phyloP scores from a whole-genome alignment of 2,113 vertebrate genomes.

The Glareola pratincola region DNA sequence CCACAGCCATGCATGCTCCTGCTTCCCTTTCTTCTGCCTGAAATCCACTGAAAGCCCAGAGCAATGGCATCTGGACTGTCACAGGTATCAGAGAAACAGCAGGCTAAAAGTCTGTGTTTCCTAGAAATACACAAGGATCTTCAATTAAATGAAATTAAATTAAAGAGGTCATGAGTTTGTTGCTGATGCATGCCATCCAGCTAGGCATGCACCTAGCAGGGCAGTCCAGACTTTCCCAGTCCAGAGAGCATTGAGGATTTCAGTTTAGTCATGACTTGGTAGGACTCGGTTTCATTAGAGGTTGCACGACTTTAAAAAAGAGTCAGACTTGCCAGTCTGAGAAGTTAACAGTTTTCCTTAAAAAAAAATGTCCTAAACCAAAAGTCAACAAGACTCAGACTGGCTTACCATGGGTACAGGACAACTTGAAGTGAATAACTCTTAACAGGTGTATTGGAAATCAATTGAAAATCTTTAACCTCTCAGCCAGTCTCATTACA shows the following conservation, averaged over 20 bases:
- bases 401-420: not conserved
- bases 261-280: not conserved
- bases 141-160: not conserved
- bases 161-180: not conserved
- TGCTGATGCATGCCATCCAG: not conserved
- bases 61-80: not conserved
- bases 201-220: not conserved
- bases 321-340: not conserved
- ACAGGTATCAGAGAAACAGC: not conserved
- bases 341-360: not conserved
- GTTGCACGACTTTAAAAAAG: not conserved
- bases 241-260: not conserved
- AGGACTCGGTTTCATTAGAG: not conserved
- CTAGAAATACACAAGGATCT: not conserved
- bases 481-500: not conserved
- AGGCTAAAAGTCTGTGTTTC: not conserved
- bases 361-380: not conserved
- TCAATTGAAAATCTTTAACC: not conserved
- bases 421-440: not conserved
- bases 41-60: not conserved
- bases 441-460: not conserved
- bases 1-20: not conserved
- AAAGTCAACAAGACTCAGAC: not conserved
- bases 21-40: not conserved
- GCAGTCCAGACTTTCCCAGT: not conserved